Conservation (phyloP, 2,888 invertebrate species). For the Amphipoea lucens region DNA sequence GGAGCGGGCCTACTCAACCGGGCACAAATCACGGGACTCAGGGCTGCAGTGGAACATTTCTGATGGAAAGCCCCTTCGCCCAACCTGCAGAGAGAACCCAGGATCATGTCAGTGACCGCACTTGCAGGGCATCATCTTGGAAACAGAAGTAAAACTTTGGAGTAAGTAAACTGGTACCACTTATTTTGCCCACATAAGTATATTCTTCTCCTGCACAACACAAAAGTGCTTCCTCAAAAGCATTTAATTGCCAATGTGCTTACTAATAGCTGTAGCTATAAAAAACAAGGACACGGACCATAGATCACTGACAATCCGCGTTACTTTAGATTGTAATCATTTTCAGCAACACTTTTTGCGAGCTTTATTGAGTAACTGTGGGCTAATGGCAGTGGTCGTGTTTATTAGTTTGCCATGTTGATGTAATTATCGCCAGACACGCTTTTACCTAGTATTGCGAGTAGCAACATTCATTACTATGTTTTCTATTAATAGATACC, state of each 20-base stretch:
- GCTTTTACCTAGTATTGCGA: not conserved
- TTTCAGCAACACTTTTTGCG: constrained; percentile 24
- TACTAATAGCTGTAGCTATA: not conserved
- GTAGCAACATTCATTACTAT: not conserved
- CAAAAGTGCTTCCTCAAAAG: too few relatives aligned
- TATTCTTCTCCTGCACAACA: not conserved
- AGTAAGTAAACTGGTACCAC: not conserved
- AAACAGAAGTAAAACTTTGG: not conserved
- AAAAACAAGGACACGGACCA: too few relatives aligned
- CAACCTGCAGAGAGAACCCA: not conserved
- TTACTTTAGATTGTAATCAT: not conserved
- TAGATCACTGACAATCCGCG: too few relatives aligned
- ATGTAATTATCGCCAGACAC: not conserved
- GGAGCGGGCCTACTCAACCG: not conserved
- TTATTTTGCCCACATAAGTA: not conserved
- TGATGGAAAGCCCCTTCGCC: not conserved
- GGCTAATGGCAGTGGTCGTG: not conserved
- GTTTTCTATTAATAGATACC: not conserved
- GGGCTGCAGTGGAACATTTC: not conserved
- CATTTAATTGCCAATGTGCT: not conserved
- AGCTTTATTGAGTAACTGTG: constrained; percentile 8
- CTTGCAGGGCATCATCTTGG: not conserved
- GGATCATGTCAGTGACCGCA: not conserved
- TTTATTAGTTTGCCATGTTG: constrained; percentile 2
- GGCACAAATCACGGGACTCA: too few relatives aligned